phyloP scores from a whole-genome alignment of 2,888 invertebrate genomes.

The Monochamus alternatus region DNA sequence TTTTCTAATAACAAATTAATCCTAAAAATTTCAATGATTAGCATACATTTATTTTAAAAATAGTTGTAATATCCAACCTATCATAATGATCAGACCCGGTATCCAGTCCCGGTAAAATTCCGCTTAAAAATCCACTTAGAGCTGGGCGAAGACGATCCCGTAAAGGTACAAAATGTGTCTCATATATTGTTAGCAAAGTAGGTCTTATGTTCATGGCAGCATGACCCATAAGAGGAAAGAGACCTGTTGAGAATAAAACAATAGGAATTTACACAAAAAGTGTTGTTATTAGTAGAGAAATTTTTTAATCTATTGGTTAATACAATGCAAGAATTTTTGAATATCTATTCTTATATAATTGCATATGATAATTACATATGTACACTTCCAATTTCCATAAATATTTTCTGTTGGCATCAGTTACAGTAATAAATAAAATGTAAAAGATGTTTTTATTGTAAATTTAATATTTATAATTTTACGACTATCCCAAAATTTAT shows the following conservation, averaged over 20 bases:
- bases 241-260: conserved; percentile 71
- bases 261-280: too few relatives aligned
- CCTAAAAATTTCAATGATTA: conserved; percentile 65
- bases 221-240: conserved; percentile 91
- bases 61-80: conserved; percentile 70
- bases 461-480: too few relatives aligned
- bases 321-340: too few relatives aligned
- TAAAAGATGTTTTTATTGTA: too few relatives aligned
- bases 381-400: too few relatives aligned
- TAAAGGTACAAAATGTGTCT: conserved; percentile 89
- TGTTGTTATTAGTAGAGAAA: too few relatives aligned
- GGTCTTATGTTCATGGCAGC: conserved; percentile 93
- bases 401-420: too few relatives aligned
- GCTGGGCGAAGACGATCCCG: conserved; percentile 85
- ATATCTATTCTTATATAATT: too few relatives aligned
- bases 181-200: conserved; percentile 85
- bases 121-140: conserved; percentile 89
- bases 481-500: neutral
- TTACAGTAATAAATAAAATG: too few relatives aligned
- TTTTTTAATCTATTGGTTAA: too few relatives aligned
- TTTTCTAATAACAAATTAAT: conserved; percentile 78
- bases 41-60: neutral
- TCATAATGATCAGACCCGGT: conserved; percentile 89
- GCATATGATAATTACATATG: too few relatives aligned
- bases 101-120: conserved; percentile 90